Base-by-base conservation (phyloP, 2,797 vertebrate species). In the Nasua narica region DNA sequence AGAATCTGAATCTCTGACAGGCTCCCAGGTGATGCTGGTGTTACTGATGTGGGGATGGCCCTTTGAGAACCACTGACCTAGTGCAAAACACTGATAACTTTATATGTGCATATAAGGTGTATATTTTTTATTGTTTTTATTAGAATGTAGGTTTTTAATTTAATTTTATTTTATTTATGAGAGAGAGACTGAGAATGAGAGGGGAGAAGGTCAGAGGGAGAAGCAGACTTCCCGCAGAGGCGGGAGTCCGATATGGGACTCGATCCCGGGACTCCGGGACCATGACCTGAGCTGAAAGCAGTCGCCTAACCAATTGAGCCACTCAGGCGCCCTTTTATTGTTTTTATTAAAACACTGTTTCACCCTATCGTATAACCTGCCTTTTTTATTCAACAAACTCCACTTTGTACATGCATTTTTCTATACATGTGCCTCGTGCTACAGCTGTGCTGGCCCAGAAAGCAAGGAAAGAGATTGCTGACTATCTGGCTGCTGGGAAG, bases 391-490 rank as follows among this genome's bases (percentile, higher is more conserved):
- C 15, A 79, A 70, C 2, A 58, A 88, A 76, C 14, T 32, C 23
- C 37, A 69, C 35, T 91, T 76, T 62, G 52, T 48, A 81, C n/a
- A 72, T 52, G 91, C 19, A 18, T 43, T 82, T 93, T 58, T 70
- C 72, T 86, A 6, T 54, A 6, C 25, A 19, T 78, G 78, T 69
- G 15, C 16, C 94, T 7, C 97, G 16, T 93, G 65, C 92, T 95
- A 37, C 97, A 99, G 99, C 99, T 35, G 99, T 99, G 97, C 97
- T 99, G 78, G 99, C 99, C 85, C 99, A 99, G 97, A 99, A 99
- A 97, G 99, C 99, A 48, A 99, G 99, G 81, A 99, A 99, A 95
- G 99, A 99, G 98, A 99, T 99, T 7, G 99, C 99, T 1, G 99
- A 99, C 98, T 99, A 99, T 95, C 97, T 99, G 97, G 99, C 99